These are phyloP conservation scores for Poecilia velifera DNA, from an alignment of 2,797 vertebrate genomes.

Conservation along the genomic window DNA sequence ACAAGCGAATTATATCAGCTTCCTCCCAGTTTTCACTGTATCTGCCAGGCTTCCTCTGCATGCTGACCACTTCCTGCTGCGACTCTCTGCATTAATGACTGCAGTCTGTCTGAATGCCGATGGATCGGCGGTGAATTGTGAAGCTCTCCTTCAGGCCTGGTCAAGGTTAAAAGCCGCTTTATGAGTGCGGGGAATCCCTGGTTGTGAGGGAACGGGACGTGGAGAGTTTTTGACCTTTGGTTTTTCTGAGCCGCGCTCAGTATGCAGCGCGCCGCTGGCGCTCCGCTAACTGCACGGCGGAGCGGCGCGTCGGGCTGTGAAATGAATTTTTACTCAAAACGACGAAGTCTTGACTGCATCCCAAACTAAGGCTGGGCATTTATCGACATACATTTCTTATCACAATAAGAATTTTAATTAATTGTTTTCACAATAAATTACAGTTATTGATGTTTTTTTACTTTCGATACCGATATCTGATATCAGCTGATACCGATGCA, in stretches of 20 bases:
- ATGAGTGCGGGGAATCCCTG: not conserved
- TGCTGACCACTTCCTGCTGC: not conserved
- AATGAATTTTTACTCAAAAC: slow-evolving; percentile 43
- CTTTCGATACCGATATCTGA: no score
- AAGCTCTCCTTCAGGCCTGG: not conserved
- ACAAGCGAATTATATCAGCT: slow-evolving; percentile 71
- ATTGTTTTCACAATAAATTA: no score
- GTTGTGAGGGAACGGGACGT: not conserved
- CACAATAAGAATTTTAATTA: no score
- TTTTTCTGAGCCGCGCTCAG: not conserved
- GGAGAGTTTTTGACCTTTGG: not conserved
- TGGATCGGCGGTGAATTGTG: not conserved
- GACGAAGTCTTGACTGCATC: not conserved
- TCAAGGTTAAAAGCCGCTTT: not conserved
- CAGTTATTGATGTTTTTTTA: no score
- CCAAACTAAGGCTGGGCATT: not conserved
- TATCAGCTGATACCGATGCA: no score
- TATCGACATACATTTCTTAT: no score
- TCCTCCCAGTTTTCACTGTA: slow-evolving; percentile 26
- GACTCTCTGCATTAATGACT: not conserved
- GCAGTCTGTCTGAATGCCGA: not conserved
- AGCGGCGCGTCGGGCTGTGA: slow-evolving; percentile 42
- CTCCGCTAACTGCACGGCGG: not conserved
- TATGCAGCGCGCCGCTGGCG: not conserved
- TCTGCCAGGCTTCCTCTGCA: not conserved